A percentile compares a stretch with the other conserved stretches of the same genome.
Evolutionary conservation across 2,113 vertebrate species (phyloP).

Genomic region (Ascaphus truei): DNA sequence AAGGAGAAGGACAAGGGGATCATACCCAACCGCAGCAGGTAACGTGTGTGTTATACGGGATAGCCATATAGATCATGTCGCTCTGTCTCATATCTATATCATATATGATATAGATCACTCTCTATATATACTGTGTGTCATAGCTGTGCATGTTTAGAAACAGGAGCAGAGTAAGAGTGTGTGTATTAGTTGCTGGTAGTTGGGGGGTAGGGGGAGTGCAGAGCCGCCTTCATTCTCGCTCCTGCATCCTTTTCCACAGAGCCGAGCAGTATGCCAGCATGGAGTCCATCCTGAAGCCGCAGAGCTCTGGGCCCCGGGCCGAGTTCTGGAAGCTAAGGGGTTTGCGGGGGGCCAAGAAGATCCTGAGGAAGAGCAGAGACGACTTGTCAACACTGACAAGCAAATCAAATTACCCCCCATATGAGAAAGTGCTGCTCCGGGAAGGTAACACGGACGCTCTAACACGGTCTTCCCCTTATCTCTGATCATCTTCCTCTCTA

Average conservation of each 20-base stretch:
- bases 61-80: no score
- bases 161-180: no score
- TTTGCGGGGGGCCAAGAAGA: constrained; percentile 86
- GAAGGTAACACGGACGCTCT: constrained; percentile 89
- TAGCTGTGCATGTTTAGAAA: no score
- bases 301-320: constrained; percentile 64
- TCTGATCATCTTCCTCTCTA: neutral
- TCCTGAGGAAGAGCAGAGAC: constrained; percentile 70
- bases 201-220: no score
- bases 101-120: no score
- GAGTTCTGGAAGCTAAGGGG: constrained; percentile 97
- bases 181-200: no score
- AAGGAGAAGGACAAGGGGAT: constrained; percentile 84
- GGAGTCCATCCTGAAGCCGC: constrained; percentile 65
- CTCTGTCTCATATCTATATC: no score
- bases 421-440: constrained; percentile 84
- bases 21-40: constrained; percentile 87
- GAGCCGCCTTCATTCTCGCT: no score
- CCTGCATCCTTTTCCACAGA: constrained; percentile 50
- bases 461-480: no score
- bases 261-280: constrained; percentile 81
- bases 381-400: constrained; percentile 87
- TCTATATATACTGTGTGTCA: no score
- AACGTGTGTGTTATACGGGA: no score
- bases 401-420: constrained; percentile 88